Conservation (phyloP, 92 coral and sea anemone species). For the Paramuricea clavata region DNA sequence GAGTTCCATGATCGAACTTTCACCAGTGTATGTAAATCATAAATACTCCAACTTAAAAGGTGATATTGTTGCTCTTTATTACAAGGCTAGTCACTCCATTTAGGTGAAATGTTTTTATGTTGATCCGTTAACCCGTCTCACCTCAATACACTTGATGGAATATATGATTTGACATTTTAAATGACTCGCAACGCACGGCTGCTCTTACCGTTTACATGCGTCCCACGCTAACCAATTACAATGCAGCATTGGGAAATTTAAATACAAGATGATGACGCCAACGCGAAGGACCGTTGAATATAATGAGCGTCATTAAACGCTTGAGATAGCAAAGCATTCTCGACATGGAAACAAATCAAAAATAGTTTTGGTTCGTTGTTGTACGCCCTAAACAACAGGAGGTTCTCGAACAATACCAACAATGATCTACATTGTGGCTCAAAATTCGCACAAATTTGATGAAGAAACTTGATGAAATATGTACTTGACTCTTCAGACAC, state of each 20-base stretch:
- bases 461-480: too few species aligned
- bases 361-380: neutral
- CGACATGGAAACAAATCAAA: neutral
- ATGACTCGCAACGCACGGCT: conserved; percentile 18
- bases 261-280: conserved; percentile 7
- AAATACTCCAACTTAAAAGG: neutral
- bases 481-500: too few species aligned
- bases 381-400: neutral
- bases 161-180: conserved; percentile 38
- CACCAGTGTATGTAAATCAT: neutral
- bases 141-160: conserved; percentile 10
- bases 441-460: neutral
- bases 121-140: conserved; percentile 4
- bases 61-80: neutral
- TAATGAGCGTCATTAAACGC: conserved; percentile 26
- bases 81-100: neutral
- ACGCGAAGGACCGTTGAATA: conserved; percentile 35
- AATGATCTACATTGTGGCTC: neutral
- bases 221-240: conserved; percentile 20
- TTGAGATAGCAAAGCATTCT: neutral
- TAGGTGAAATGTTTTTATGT: neutral
- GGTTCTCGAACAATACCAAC: neutral
- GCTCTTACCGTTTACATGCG: neutral
- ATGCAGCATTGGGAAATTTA: neutral
- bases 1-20: neutral